Evolutionary conservation across 2,113 vertebrate genomes (phyloP).

Genomic region (Zingel zingel): DNA sequence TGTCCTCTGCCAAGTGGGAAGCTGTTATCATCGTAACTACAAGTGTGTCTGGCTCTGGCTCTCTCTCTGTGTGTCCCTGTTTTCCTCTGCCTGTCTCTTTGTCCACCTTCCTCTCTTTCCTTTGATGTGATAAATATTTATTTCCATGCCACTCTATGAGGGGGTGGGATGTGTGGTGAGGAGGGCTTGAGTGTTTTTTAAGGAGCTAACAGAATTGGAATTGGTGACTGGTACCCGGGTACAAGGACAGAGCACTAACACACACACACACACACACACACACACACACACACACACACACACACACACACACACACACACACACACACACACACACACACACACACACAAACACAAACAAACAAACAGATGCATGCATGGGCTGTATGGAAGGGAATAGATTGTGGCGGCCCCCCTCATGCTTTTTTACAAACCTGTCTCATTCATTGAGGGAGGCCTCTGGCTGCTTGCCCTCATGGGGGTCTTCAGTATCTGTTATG

Average conservation of each 20-base stretch:
- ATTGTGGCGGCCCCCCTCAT: constrained; percentile 57
- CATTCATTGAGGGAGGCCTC: constrained; percentile 58
- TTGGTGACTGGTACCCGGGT: constrained; percentile 42
- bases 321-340: neutral
- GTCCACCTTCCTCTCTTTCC: constrained; percentile 24
- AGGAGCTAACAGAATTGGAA: constrained; percentile 64
- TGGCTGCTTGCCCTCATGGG: constrained; percentile 49
- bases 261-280: neutral
- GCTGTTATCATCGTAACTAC: constrained; percentile 71
- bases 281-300: neutral
- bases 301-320: constrained; percentile 2
- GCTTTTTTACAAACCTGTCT: constrained; percentile 70
- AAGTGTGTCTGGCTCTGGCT: constrained; percentile 41
- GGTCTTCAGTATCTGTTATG: constrained; percentile 73
- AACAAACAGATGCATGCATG: constrained; percentile 23
- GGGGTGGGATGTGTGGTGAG: constrained; percentile 18
- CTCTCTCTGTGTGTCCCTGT: constrained; percentile 7
- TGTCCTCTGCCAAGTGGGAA: constrained; percentile 55
- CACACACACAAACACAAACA: too few species aligned
- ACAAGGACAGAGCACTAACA: constrained; percentile 3
- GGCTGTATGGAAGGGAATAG: constrained; percentile 56
- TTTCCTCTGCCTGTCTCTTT: constrained; percentile 26
- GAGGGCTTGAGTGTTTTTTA: constrained; percentile 56
- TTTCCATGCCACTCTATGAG: constrained; percentile 44
- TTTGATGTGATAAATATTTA: constrained; percentile 76